A percentile compares a stretch with the other conserved stretches of the same genome.
Evolutionary conservation across 2,797 vertebrate genomes (phyloP).

Genomic region (Poliocrania exsul): DNA sequence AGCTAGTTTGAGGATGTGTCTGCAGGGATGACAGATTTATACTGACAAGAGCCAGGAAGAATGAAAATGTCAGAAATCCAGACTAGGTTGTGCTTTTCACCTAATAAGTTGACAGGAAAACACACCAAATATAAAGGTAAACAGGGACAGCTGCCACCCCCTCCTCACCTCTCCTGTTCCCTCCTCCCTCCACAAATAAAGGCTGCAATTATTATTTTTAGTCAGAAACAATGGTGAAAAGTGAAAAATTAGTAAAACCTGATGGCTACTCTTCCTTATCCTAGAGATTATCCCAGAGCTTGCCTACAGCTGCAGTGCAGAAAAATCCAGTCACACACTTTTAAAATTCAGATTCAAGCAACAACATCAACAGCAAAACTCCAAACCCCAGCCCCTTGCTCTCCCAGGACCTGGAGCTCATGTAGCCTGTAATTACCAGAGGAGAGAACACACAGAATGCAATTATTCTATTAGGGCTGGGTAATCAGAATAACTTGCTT

Average conservation of each 20-base stretch:
- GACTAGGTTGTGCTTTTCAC: background rate
- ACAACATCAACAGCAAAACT: background rate
- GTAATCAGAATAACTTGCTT: conserved; percentile 6
- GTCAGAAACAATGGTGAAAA: background rate
- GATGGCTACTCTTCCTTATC: background rate
- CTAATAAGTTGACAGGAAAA: background rate
- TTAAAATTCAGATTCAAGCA: background rate
- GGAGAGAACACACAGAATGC: background rate
- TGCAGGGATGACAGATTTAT: background rate
- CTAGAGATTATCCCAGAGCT: background rate
- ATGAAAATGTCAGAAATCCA: background rate
- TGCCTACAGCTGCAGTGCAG: background rate
- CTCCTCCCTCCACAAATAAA: background rate
- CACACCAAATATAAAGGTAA: background rate
- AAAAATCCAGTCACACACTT: background rate
- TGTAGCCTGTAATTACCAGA: background rate
- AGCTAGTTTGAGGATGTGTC: background rate
- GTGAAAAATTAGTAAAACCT: background rate
- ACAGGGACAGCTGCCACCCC: background rate
- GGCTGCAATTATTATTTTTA: background rate
- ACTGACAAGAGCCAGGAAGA: background rate
- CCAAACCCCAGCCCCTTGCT: background rate
- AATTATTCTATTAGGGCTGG: conserved; percentile 7
- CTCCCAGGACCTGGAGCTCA: background rate
- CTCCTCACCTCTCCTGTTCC: background rate